Percentiles rank a stretch among this genome's conserved stretches.
Conservation (phyloP, 2,888 invertebrate genomes). For the Sarcophaga rosellei region DNA sequence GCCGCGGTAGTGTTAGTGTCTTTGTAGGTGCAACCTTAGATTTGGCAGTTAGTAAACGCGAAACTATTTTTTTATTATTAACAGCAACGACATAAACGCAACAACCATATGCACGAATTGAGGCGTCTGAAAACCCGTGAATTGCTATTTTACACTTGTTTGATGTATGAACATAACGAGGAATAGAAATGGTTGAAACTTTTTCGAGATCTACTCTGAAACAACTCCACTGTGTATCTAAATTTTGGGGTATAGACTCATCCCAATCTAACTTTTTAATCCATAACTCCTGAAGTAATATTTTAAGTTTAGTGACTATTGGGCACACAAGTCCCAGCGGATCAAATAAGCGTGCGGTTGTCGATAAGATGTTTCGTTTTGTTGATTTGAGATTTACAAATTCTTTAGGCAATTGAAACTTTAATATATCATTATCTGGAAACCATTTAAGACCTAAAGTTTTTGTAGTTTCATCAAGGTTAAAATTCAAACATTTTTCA, state of each 20-base stretch:
- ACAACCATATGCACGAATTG: conserved; percentile 60
- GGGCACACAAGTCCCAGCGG: too few species aligned
- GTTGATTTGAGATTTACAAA: too few species aligned
- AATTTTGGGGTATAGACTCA: too few species aligned
- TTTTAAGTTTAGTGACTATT: too few species aligned
- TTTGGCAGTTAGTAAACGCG: conserved; percentile 30
- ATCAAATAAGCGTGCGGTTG: too few species aligned
- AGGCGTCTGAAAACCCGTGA: conserved; percentile 17
- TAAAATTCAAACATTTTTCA: conserved; percentile 4
- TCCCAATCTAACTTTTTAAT: too few species aligned
- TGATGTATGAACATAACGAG: too few species aligned
- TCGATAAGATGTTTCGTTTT: too few species aligned
- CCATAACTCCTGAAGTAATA: too few species aligned
- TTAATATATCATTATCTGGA: conserved; percentile 28
- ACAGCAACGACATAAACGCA: conserved; percentile 51
- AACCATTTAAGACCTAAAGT: conserved; percentile 54
- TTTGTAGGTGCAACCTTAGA: conserved; percentile 63
- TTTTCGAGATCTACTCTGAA: neutral
- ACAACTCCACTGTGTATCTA: too few species aligned
- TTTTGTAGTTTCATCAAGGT: conserved; percentile 14
- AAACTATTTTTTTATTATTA: conserved; percentile 32
- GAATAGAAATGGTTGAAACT: conserved; percentile 42
- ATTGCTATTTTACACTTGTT: too few species aligned
- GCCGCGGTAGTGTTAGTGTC: conserved; percentile 47
- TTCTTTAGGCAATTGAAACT: neutral